These are phyloP conservation scores for Numenius phaeopus DNA, from an alignment of 2,797 vertebrate genomes.

Conservation along the genomic window DNA sequence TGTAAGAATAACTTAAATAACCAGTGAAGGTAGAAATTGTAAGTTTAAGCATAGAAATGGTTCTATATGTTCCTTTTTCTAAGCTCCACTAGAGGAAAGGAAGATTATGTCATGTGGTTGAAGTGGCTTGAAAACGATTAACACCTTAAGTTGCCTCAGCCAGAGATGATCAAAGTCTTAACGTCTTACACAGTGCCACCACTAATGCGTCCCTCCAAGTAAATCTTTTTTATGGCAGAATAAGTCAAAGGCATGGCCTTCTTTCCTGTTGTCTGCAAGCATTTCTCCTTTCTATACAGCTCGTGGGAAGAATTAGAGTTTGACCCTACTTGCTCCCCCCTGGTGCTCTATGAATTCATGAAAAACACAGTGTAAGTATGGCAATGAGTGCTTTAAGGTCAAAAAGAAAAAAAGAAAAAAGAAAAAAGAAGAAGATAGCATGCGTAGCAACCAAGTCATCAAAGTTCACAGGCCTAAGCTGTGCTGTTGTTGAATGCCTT, in stretches of 20 bases:
- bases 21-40: background rate
- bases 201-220: background rate
- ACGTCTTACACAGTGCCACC: background rate
- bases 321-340: background rate
- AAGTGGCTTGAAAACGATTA: background rate
- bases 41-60: background rate
- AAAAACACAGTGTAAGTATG: background rate
- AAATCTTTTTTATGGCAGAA: background rate
- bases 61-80: background rate
- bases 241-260: background rate
- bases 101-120: background rate
- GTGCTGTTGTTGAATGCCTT: background rate
- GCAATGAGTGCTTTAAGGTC: background rate
- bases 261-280: background rate
- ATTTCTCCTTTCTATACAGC: background rate
- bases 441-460: background rate
- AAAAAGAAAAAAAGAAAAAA: background rate
- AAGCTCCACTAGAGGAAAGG: background rate
- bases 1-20: background rate
- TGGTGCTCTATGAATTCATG: background rate
- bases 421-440: background rate
- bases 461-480: background rate
- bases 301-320: background rate
- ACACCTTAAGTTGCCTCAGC: background rate
- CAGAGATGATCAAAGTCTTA: constrained; percentile 7